These are phyloP conservation scores for Alouatta palliata DNA, from an alignment of 2,113 vertebrate species.

Conservation along the genomic window DNA sequence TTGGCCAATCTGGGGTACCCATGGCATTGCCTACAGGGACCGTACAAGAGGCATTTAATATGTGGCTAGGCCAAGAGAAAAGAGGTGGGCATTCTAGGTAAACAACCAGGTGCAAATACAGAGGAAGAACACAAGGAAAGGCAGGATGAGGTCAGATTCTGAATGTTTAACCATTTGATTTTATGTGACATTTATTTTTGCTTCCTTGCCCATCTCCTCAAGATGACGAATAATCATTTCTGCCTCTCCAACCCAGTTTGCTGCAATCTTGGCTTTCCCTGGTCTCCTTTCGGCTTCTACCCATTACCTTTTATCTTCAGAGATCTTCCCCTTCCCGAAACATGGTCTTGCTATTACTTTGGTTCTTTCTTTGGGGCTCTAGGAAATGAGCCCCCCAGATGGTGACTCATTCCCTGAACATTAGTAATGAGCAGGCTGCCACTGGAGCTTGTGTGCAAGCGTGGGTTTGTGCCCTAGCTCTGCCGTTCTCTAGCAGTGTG, in stretches of 20 bases:
- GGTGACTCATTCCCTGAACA: not conserved
- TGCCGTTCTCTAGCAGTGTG: not conserved
- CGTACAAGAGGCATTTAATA: not conserved
- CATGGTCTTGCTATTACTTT: not conserved
- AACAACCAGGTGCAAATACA: not conserved
- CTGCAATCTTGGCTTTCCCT: not conserved
- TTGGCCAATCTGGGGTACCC: not conserved
- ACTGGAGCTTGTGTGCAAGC: not conserved
- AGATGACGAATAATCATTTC: conserved; percentile 5
- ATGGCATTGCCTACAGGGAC: not conserved
- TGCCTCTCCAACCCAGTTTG: not conserved
- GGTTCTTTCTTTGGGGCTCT: not conserved
- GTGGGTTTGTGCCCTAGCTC: not conserved
- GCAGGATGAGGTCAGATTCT: not conserved
- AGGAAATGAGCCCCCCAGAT: not conserved
- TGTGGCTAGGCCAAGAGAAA: not conserved
- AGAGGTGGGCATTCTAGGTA: not conserved
- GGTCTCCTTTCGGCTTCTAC: not conserved
- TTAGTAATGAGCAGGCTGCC: not conserved
- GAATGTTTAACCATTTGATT: not conserved
- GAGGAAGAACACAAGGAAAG: not conserved
- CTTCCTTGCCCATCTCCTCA: not conserved
- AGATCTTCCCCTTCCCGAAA: not conserved
- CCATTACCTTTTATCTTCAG: not conserved
- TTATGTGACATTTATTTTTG: not conserved